Evolutionary conservation across 2,797 vertebrate genomes (phyloP).

Genomic region (Mionectes olivaceus): DNA sequence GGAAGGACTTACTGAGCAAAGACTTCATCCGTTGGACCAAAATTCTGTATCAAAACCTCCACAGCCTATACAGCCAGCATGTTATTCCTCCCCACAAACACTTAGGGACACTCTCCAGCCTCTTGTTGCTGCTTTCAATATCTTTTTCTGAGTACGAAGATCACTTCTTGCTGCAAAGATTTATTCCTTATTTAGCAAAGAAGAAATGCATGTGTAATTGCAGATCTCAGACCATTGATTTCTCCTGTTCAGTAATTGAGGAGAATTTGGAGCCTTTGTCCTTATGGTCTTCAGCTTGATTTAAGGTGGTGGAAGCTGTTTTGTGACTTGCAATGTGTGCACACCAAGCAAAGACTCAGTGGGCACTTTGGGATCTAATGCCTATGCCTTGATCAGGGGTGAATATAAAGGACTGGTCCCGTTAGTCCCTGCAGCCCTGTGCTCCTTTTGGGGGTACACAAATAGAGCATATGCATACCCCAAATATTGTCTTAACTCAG

Average conservation of each 20-base stretch:
- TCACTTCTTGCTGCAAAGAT: not conserved
- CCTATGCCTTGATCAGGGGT: not conserved
- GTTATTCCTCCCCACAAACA: not conserved
- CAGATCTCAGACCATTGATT: not conserved
- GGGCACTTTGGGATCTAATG: not conserved
- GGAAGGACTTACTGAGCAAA: not conserved
- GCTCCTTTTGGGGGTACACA: not conserved
- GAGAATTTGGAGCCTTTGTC: not conserved
- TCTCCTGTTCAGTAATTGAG: not conserved
- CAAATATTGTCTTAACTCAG: not conserved
- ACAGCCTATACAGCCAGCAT: not conserved
- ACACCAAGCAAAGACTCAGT: not conserved
- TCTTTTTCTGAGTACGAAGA: not conserved
- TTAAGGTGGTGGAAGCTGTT: not conserved
- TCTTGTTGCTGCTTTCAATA: not conserved
- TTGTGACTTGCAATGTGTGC: accelerated
- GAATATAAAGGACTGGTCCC: not conserved
- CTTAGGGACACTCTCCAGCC: not conserved
- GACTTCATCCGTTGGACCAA: not conserved
- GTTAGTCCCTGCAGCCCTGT: not conserved
- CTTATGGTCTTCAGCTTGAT: not conserved
- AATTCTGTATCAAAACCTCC: not conserved
- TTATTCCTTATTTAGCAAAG: constrained; percentile 1
- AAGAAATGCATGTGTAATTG: not conserved
- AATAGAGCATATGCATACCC: not conserved